Evolutionary conservation across 2,888 invertebrate genomes (phyloP).

Genomic region (Pemphredon lugubris): DNA sequence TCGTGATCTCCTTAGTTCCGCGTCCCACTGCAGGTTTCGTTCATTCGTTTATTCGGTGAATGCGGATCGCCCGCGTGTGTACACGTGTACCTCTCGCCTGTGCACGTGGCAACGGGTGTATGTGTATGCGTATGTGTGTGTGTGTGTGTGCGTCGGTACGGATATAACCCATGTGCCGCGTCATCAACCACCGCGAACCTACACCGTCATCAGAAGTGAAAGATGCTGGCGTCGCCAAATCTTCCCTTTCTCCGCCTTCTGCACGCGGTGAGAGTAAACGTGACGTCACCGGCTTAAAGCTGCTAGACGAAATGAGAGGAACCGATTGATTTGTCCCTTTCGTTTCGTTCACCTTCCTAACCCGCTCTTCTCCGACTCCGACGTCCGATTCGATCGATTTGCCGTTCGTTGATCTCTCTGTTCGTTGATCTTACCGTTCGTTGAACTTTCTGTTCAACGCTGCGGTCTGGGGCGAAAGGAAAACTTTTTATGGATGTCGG

Average conservation of each 20-base stretch:
- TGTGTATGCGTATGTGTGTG: conserved; percentile 8
- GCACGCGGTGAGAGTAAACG: conserved; percentile 73
- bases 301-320: conserved; percentile 62
- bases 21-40: conserved; percentile 52
- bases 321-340: conserved; percentile 63
- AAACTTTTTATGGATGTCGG: no score
- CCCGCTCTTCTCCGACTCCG: neutral
- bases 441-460: no score
- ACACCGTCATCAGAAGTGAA: conserved; percentile 76
- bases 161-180: conserved; percentile 74
- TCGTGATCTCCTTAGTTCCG: conserved; percentile 59
- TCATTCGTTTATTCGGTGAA: conserved; percentile 64
- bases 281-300: conserved; percentile 75
- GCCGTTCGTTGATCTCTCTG: no score
- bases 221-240: conserved; percentile 77
- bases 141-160: conserved; percentile 43
- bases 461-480: no score
- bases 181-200: conserved; percentile 74
- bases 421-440: no score
- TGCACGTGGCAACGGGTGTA: neutral
- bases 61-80: conserved; percentile 32
- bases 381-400: neutral
- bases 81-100: conserved; percentile 1
- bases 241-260: conserved; percentile 73
- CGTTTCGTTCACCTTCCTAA: conserved; percentile 43